Base-by-base conservation (phyloP, 2,113 vertebrate species). In the Hippocampus guttulatus region DNA sequence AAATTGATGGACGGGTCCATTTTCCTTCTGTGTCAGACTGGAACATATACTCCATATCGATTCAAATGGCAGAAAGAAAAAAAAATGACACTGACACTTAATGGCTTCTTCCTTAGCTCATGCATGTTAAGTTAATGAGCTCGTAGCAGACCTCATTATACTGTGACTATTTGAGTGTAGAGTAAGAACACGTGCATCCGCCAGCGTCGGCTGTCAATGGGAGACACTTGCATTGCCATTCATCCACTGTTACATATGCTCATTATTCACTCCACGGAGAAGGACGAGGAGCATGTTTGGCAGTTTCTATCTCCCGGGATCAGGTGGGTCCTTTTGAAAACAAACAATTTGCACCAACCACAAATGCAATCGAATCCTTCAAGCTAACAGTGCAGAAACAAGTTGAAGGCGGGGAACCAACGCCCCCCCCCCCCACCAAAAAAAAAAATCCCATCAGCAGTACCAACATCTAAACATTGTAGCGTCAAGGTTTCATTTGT, bases 341-440 rank as follows among this genome's bases (percentile, higher is more conserved):
- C 57, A 73, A 84, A 80, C 58, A 74, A 79, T 68, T 58, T 68
- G 15, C 67, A 62, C 72, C 23, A 14, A 63, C 64, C 69, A 61
- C 49, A 78, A 81, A 87, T 71, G 62, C 75, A 88, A 89, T 91
- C 71, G 88, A 88, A 90, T 91, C 70, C 88, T 33, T 86, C 78
- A 88, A 89, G 83, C 81, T 76, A 88, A 76, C 75, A 74, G 81
- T 78, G 85, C 84, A 87, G 79, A 88, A 73, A 85, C 62, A 79
- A 80, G 58, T 75, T 71, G 57, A 63, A 71, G 15, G 5, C 11
- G 61, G 10, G 7, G 6, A 38, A 8, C 33, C 33, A 38, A 6
- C 33, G 5, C 33, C 30, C 3, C 33, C 33, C 0, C 5, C 33
- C 30, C 30, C 30, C 5, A 1, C 30, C 30, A n/a, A n/a, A 33